phyloP scores from a whole-genome alignment of 2,113 vertebrate genomes.

The Oxyruncus cristatus region DNA sequence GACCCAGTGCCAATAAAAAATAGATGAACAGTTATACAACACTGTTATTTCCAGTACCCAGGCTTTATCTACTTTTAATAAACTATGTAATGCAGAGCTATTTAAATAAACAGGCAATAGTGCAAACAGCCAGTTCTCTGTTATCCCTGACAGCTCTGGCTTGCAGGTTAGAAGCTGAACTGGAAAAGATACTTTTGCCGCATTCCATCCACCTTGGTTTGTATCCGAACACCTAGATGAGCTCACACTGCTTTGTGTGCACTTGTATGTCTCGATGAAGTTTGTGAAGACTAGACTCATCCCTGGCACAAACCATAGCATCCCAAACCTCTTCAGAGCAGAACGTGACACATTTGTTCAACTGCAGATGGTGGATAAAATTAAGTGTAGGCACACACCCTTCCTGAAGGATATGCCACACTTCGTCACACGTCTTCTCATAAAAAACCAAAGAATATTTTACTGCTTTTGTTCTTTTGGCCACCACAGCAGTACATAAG shows the following conservation, averaged over 20 bases:
- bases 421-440: neutral
- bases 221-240: accelerated
- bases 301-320: neutral
- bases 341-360: neutral
- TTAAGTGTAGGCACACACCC: accelerated
- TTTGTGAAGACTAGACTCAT: neutral
- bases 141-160: neutral
- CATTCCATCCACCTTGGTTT: neutral
- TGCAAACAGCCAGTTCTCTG: neutral
- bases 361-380: neutral
- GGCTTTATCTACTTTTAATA: neutral
- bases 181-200: neutral
- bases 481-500: accelerated
- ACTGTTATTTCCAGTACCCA: neutral
- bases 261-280: accelerated
- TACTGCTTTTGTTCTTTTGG: neutral
- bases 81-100: neutral
- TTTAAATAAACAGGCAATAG: neutral
- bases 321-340: neutral
- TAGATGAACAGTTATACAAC: neutral
- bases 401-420: neutral
- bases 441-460: neutral
- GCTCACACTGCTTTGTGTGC: neutral
- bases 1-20: neutral
- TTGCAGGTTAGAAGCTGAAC: neutral